These are phyloP conservation scores for Phylloscopus trochilus DNA, from an alignment of 2,113 vertebrate species.

Conservation along the genomic window DNA sequence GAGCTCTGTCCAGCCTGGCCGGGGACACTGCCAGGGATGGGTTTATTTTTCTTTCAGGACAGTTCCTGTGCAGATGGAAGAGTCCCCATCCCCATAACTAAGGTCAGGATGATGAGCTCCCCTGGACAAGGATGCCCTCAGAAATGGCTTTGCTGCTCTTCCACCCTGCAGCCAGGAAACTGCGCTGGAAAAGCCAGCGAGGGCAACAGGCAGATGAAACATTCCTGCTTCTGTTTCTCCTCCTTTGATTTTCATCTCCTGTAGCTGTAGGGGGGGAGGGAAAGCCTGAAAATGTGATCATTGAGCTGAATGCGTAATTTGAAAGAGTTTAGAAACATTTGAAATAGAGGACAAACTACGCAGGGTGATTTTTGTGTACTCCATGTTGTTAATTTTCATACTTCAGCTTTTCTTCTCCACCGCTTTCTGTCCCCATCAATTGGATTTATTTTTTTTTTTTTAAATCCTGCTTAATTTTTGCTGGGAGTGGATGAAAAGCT, in stretches of 20 bases:
- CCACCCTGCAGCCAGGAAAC: neutral
- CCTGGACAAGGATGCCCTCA: neutral
- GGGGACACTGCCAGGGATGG: neutral
- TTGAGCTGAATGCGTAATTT: neutral
- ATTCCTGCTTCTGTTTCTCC: neutral
- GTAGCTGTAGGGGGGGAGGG: neutral
- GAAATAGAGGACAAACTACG: neutral
- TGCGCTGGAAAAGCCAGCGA: neutral
- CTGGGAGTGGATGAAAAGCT: constrained; percentile 55
- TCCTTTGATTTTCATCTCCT: constrained; percentile 10
- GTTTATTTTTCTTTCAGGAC: neutral
- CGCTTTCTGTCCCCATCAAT: constrained; percentile 18
- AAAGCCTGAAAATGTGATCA: neutral
- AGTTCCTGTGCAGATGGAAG: neutral
- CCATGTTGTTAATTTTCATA: constrained; percentile 9
- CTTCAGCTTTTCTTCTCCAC: constrained; percentile 25
- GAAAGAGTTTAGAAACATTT: neutral
- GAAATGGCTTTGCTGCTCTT: neutral
- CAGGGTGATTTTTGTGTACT: neutral
- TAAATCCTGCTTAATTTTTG: constrained; percentile 50
- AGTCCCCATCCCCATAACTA: too few species aligned
- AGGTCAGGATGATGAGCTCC: neutral
- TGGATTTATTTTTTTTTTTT: neutral
- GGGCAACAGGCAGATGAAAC: neutral
- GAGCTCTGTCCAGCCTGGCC: neutral